Base-by-base conservation (phyloP, 1,140 invertebrate species). In the Neelides sp. region DNA sequence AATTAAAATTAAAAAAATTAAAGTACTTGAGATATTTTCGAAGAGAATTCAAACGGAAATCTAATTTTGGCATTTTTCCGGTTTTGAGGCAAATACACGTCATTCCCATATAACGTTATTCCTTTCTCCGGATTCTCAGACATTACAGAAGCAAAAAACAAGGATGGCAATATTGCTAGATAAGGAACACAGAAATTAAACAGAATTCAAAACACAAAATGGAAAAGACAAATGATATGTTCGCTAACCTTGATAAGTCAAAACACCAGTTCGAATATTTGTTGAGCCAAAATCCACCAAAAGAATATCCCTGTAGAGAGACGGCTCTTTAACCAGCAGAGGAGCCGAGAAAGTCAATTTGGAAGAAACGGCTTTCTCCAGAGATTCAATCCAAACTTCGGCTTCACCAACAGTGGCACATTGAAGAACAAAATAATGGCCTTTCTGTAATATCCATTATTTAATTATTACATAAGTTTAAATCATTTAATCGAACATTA, bases 281-380 rank as follows among this genome's bases (percentile, higher is more conserved):
- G 68, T 69, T 17, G 74, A 74, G 4, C 77, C 77, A 27, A 79
- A 55, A 62, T 79, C 77, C 48, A 79, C 66, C 22, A 79, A 66
- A 3, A 78, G 50, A 15, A 64, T 63, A 42, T 68, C 62, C 24
- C 61, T 50, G 22, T 64, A 61, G 34, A 65, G 49, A 62, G 54
- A 64, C 48, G 49, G 65, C 58, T 63, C 71, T 61, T 52, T 68
- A 55, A 58, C 67, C 54, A 62, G 64, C 52, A 55, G 34, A 1
- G 59, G 55, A 19, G 41, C 48, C 3, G 46, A 35, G 39, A 52
- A 61, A 13, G 32, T 20, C n/a, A 30, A 30, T 7, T 52, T 30
- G 15, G 45, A 42, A n/a, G 27, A 28, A 32, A 48, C 45, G 42
- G 55, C 49, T 26, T 52, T 44, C 30, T 73, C 64, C 12, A 79